Conservation (phyloP, 1,140 invertebrate genomes). For the Aradophagus sp. region DNA sequence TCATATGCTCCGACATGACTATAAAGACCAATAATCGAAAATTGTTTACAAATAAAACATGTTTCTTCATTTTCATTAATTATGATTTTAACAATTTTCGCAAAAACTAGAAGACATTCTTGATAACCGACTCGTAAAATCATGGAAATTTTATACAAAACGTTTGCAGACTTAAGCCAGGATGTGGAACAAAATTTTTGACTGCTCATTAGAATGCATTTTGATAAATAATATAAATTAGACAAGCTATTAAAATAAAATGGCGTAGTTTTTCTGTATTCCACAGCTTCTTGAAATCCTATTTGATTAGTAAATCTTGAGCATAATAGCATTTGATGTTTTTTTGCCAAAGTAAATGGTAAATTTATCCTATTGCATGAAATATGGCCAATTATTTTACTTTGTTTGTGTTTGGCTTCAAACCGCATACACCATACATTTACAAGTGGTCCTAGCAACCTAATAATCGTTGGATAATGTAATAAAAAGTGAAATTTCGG, state of each 20-base stretch:
- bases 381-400: slow-evolving; percentile 2
- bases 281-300: background rate
- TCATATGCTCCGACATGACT: slow-evolving; percentile 1
- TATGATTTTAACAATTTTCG: slow-evolving; percentile 9
- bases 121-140: slow-evolving; percentile 6
- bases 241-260: background rate
- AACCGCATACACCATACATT: slow-evolving; percentile 24
- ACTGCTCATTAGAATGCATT: background rate
- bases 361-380: slow-evolving; percentile 14
- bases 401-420: slow-evolving; percentile 21
- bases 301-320: background rate
- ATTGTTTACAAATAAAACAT: slow-evolving; percentile 8
- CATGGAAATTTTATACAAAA: slow-evolving; percentile 13
- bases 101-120: slow-evolving; percentile 13
- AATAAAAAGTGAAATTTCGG: slow-evolving; percentile 29
- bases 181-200: background rate
- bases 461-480: slow-evolving; percentile 20
- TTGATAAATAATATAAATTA: slow-evolving; percentile 6
- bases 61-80: slow-evolving; percentile 3
- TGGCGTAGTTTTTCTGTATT: background rate
- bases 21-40: background rate
- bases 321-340: slow-evolving; percentile 6
- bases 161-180: slow-evolving; percentile 4
- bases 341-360: slow-evolving; percentile 16
- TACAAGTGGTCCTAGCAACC: slow-evolving; percentile 17